These are phyloP conservation scores for Ophion costatus DNA, from an alignment of 2,888 invertebrate species.

Conservation along the genomic window DNA sequence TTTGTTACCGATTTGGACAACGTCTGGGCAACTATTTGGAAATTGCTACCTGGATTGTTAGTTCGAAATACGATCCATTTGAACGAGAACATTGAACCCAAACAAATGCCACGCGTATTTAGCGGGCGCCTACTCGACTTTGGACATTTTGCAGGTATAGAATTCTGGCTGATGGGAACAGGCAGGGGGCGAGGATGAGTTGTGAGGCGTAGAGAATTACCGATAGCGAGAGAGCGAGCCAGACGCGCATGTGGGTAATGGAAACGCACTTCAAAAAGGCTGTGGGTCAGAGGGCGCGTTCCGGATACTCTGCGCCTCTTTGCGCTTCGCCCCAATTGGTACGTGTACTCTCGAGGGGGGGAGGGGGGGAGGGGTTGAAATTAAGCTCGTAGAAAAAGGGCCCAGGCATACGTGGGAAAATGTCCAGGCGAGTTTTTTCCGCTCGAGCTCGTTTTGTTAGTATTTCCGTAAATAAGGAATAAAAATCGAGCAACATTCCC, in stretches of 20 bases:
- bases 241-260: slow-evolving; percentile 54
- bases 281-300: slow-evolving; percentile 54
- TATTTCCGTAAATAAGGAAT: not conserved
- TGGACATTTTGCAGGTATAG: slow-evolving; percentile 42
- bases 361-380: not conserved
- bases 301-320: slow-evolving; percentile 9
- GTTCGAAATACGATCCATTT: no score
- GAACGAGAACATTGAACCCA: not conserved
- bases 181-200: slow-evolving; percentile 20
- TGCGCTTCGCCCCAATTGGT: not conserved
- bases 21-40: no score
- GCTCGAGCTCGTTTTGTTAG: not conserved
- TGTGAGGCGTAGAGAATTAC: slow-evolving; percentile 16
- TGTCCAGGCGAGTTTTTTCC: not conserved
- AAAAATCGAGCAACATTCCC: slow-evolving; percentile 29
- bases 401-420: slow-evolving; percentile 36
- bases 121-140: not conserved
- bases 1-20: no score
- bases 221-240: slow-evolving; percentile 30
- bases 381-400: not conserved
- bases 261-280: slow-evolving; percentile 51
- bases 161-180: slow-evolving; percentile 25
- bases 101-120: not conserved
- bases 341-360: not conserved
- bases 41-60: no score